Evolutionary conservation across 2,113 vertebrate species (phyloP), one percentile per base, ranked within the genome.

Genomic region (Dicrurus megarhynchus): DNA sequence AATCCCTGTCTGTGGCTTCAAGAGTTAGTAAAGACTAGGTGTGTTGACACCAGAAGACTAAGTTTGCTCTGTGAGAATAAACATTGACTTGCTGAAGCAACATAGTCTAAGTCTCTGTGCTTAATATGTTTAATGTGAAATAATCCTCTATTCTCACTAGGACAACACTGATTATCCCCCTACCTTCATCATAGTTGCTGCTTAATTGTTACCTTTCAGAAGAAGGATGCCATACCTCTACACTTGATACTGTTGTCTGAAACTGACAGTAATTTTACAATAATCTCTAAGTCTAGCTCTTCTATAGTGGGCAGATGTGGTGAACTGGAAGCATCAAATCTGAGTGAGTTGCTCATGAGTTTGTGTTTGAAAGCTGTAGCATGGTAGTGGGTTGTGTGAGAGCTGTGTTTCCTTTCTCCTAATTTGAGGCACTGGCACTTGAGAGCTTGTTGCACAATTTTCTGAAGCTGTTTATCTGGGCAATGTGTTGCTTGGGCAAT

Each of bases 381-480:
- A 44, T 23, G 24, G 16, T 23, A 26, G n/a, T 77, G 61, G 47
- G 13, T 47, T 90, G 6, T 67, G 23, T 50, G 84, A 96, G 61
- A 77, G 13, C 30, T 74, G 26, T 65, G 17, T 15, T 95, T 91
- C 37, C 22, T 56, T 87, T 67, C 32, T 60, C 26, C 33, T 82
- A 8, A n/a, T 84, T 53, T 37, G 53, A 79, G 77, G 61, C 41
- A 37, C 28, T 69, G 63, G 49, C 26, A 30, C 49, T 93, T 90
- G 15, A 47, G 63, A 65, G 46, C 71, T 79, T 16, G n/a, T 92
- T 95, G 52, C 71, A 59, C 74, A 61, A 39, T 75, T 61, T 81
- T 89, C 73, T 95, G 74, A 46, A 87, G 75, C 74, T 91, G 41
- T 87, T 90, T 92, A 16, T 82, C 70, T 85, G 70, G n/a, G 63